Conservation (phyloP, 2,797 vertebrate species). For the Pagetopsis macropterus region DNA sequence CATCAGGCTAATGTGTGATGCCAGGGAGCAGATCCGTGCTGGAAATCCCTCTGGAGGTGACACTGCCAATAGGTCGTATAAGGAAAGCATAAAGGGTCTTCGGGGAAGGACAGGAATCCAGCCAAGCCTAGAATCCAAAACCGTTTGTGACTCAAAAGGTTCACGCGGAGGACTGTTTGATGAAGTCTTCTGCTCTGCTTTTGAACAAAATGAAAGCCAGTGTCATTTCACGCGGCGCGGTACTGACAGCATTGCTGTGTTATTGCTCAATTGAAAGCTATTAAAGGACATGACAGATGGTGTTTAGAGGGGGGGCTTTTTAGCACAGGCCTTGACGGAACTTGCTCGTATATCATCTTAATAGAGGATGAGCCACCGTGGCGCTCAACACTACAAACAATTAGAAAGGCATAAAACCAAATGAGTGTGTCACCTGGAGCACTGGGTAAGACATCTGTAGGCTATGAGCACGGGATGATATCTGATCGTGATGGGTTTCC, state of each 20-base stretch:
- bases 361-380: conserved; percentile 20
- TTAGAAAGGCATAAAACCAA: conserved; percentile 57
- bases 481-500: conserved; percentile 52
- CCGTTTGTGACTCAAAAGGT: conserved; percentile 55
- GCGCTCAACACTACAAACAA: conserved; percentile 51
- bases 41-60: conserved; percentile 52
- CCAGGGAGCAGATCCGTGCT: conserved; percentile 50
- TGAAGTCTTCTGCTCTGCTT: conserved; percentile 36
- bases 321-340: conserved; percentile 31
- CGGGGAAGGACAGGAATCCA: conserved; percentile 45
- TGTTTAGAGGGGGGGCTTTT: conserved; percentile 24
- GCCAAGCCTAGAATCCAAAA: conserved; percentile 54
- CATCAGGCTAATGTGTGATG: conserved; percentile 47
- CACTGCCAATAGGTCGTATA: conserved; percentile 58
- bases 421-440: conserved; percentile 63
- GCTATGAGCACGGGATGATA: conserved; percentile 37
- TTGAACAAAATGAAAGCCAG: conserved; percentile 40
- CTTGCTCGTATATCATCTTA: conserved; percentile 53
- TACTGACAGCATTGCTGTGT: conserved; percentile 22
- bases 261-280: conserved; percentile 48
- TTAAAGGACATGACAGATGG: conserved; percentile 54
- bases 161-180: conserved; percentile 50
- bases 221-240: conserved; percentile 27
- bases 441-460: conserved; percentile 54
- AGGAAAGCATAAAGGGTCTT: conserved; percentile 51